These are phyloP conservation scores for Manduca sexta DNA, from an alignment of 1,140 invertebrate species.

Conservation along the genomic window DNA sequence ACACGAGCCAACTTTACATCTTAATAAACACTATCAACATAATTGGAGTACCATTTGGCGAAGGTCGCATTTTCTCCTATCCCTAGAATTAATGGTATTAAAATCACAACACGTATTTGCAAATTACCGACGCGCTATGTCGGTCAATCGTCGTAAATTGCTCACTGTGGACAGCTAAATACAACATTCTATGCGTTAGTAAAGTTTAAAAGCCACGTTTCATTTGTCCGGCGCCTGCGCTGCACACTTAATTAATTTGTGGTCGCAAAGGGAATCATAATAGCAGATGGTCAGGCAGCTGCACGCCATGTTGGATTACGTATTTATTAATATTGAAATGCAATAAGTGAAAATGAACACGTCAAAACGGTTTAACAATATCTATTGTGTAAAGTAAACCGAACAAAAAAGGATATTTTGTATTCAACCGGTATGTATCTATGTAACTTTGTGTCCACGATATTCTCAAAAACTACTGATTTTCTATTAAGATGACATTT, in stretches of 20 bases:
- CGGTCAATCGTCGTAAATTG: slow-evolving; percentile 20
- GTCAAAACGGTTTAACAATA: too few species aligned
- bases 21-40: slow-evolving; percentile 10
- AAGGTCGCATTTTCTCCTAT: not conserved
- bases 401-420: too few species aligned
- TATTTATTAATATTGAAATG: too few species aligned
- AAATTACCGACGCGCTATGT: slow-evolving; percentile 14
- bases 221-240: slow-evolving; percentile 20
- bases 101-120: slow-evolving; percentile 8
- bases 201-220: slow-evolving; percentile 13
- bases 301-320: slow-evolving; percentile 23
- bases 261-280: slow-evolving; percentile 35
- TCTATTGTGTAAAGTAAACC: too few species aligned
- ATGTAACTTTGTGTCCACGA: too few species aligned
- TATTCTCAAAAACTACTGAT: too few species aligned
- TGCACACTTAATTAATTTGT: slow-evolving; percentile 37
- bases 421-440: too few species aligned
- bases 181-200: slow-evolving; percentile 18
- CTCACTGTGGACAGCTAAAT: slow-evolving; percentile 7
- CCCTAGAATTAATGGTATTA: not conserved
- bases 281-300: slow-evolving; percentile 39
- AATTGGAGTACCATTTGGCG: slow-evolving; percentile 3
- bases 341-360: too few species aligned
- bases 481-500: too few species aligned
- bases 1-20: not conserved